Conservation (phyloP, 2,888 invertebrate species). For the Scrobipalpa costella region DNA sequence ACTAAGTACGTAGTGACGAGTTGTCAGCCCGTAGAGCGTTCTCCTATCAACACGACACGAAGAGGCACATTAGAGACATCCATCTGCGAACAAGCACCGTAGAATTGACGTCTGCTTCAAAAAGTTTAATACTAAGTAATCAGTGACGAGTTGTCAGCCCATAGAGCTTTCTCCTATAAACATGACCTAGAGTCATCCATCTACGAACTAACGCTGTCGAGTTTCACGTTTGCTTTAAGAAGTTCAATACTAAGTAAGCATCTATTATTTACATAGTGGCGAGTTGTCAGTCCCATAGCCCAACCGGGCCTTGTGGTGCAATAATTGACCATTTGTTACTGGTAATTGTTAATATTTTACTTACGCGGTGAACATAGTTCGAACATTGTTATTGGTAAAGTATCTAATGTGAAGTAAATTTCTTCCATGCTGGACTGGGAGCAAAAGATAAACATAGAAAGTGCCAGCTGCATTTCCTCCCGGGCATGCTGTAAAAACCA, state of each 20-base stretch:
- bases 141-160: conserved; percentile 24
- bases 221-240: conserved; percentile 68
- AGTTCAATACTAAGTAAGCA: conserved; percentile 72
- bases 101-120: conserved; percentile 69
- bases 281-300: background rate
- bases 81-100: conserved; percentile 70
- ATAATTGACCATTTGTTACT: no score
- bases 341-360: no score
- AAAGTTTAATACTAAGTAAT: conserved; percentile 73
- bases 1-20: conserved; percentile 59
- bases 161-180: conserved; percentile 69
- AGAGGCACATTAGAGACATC: conserved; percentile 67
- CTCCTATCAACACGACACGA: conserved; percentile 70
- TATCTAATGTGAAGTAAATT: no score
- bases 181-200: conserved; percentile 72
- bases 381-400: no score
- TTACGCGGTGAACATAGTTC: no score
- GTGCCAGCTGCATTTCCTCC: no score
- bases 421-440: no score
- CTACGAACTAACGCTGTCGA: conserved; percentile 69
- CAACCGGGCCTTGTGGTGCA: no score
- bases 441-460: no score
- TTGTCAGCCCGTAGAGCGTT: conserved; percentile 55
- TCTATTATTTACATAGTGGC: conserved; percentile 27
- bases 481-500: no score